Conservation (phyloP, 2,888 invertebrate species). For the Alitta virens region DNA sequence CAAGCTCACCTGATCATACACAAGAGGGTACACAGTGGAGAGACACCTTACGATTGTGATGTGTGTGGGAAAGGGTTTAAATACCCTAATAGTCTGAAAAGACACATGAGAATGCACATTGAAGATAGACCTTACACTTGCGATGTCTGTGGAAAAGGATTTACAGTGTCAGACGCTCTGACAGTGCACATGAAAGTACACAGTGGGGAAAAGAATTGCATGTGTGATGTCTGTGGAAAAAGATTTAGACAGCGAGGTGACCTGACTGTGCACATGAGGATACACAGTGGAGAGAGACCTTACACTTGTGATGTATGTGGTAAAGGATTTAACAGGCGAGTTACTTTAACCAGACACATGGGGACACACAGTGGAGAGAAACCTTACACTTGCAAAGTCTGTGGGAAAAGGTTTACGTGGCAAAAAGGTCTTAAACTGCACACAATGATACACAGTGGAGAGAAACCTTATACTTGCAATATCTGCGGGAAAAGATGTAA, state of each 20-base stretch:
- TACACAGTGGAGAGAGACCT: slow-evolving; percentile 11
- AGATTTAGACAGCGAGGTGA: not conserved
- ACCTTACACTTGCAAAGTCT: not conserved
- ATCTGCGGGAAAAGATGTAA: not conserved
- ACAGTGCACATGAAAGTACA: not conserved
- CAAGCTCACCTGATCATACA: not conserved
- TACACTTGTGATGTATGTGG: not conserved
- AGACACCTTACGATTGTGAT: not conserved
- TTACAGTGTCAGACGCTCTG: not conserved
- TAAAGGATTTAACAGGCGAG: not conserved
- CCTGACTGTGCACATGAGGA: not conserved
- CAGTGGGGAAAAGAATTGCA: not conserved
- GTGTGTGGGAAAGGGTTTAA: not conserved
- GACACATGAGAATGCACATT: not conserved
- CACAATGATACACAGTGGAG: not conserved
- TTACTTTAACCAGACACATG: not conserved
- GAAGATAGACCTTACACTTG: not conserved
- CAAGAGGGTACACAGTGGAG: not conserved
- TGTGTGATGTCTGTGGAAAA: not conserved
- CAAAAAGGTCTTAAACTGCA: not conserved
- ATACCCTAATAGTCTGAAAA: not conserved
- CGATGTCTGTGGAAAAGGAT: not conserved
- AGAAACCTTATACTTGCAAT: slow-evolving; percentile 2
- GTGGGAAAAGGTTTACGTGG: not conserved
- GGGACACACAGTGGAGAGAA: slow-evolving; percentile 3